Percentiles rank a stretch among this genome's conserved stretches.
These are phyloP conservation scores for Patella caerulea DNA, from an alignment of 2,888 invertebrate species.

Conservation along the genomic window DNA sequence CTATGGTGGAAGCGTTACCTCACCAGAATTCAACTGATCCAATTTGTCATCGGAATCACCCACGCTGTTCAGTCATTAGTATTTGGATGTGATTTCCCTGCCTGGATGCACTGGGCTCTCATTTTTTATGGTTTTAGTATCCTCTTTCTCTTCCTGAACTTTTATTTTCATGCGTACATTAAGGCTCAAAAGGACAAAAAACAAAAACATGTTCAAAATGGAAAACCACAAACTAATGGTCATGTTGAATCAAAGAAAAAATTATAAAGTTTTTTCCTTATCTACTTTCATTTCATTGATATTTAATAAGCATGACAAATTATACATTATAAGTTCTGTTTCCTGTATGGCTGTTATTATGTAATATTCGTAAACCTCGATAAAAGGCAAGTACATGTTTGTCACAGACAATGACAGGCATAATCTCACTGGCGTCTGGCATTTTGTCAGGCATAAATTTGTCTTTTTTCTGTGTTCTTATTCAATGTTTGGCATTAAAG, in stretches of 20 bases:
- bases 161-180: conserved; percentile 71
- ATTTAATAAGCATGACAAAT: no score
- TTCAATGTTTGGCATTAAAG: no score
- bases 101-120: conserved; percentile 71
- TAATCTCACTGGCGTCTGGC: no score
- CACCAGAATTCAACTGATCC: conserved; percentile 75
- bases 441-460: no score
- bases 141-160: conserved; percentile 70
- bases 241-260: neutral
- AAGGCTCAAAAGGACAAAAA: conserved; percentile 45
- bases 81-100: conserved; percentile 91
- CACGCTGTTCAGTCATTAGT: conserved; percentile 83
- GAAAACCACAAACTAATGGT: neutral
- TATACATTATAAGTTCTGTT: no score
- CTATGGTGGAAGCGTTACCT: conserved; percentile 72
- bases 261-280: no score
- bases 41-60: conserved; percentile 90
- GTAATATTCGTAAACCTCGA: no score
- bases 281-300: no score
- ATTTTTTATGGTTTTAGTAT: conserved; percentile 68
- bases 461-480: no score
- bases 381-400: no score
- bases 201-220: conserved; percentile 5
- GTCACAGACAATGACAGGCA: no score
- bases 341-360: no score